Percentiles rank a stretch among this genome's conserved stretches.
Conservation (phyloP, 2,113 vertebrate species). For the Silurus meridionalis region DNA sequence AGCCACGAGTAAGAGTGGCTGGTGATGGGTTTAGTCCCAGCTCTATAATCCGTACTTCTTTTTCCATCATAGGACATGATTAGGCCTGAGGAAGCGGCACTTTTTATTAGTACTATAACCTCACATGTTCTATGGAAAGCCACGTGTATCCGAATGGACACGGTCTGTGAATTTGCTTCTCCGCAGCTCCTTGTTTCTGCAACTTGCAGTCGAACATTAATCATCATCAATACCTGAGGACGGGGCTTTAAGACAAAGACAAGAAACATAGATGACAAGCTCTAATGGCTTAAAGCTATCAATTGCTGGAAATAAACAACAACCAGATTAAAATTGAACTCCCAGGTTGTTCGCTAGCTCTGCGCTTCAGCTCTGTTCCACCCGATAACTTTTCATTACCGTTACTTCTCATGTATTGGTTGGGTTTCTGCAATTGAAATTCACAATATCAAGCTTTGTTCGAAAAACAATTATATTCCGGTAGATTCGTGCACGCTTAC, state of each 20-base stretch:
- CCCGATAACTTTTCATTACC: neutral
- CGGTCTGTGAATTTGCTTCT: neutral
- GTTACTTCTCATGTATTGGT: too few species aligned
- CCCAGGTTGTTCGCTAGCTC: neutral
- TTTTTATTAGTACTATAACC: constrained; percentile 4
- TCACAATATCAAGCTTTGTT: neutral
- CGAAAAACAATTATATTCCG: neutral
- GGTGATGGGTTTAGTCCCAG: neutral
- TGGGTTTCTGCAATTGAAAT: neutral
- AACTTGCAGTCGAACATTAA: constrained; percentile 4
- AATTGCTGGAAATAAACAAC: neutral
- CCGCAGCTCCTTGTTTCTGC: neutral
- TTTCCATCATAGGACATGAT: neutral
- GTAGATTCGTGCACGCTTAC: neutral
- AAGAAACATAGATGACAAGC: constrained; percentile 16
- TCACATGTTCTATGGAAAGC: neutral
- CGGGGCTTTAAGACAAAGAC: constrained; percentile 12
- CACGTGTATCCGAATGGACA: neutral
- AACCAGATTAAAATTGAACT: neutral
- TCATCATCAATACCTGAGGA: constrained; percentile 2
- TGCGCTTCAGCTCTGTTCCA: neutral
- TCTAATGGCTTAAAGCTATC: constrained; percentile 14
- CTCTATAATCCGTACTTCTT: constrained; percentile 34
- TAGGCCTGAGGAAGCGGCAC: neutral
- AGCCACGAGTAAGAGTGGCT: neutral